phyloP scores from a whole-genome alignment of 1,140 invertebrate genomes.

The Oreohelix idahoensis region DNA sequence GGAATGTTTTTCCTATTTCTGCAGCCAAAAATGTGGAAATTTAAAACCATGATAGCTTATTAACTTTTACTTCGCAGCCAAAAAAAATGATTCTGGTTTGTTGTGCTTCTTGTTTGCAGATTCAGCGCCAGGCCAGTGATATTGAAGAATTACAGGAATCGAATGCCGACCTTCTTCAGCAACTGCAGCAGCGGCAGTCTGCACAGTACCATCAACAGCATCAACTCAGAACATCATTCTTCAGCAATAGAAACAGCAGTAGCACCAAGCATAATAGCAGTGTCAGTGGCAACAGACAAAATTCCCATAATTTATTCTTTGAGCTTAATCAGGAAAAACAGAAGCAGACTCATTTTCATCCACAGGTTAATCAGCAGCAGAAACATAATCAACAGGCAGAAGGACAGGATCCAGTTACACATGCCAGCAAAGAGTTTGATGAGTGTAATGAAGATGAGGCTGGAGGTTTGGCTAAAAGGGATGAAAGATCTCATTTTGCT shows the following conservation, averaged over 20 bases:
- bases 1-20: too few relatives aligned
- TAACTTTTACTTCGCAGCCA: too few relatives aligned
- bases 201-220: background rate
- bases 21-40: too few relatives aligned
- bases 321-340: slow-evolving; percentile 23
- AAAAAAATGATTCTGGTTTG: too few relatives aligned
- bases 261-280: background rate
- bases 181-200: slow-evolving; percentile 11
- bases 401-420: background rate
- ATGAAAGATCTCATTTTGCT: background rate
- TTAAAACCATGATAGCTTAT: too few relatives aligned
- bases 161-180: slow-evolving; percentile 20
- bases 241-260: background rate
- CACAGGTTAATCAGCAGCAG: background rate
- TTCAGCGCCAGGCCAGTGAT: slow-evolving; percentile 11
- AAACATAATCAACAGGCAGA: too few relatives aligned
- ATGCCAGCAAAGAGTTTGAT: background rate
- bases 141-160: slow-evolving; percentile 36
- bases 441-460: background rate
- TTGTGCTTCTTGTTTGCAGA: slow-evolving; percentile 12
- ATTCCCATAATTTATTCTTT: background rate
- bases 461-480: background rate
- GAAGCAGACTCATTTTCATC: background rate
- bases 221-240: background rate
- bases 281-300: background rate